A percentile compares a stretch with the other conserved stretches of the same genome.
phyloP scores from a whole-genome alignment of 2,113 vertebrate species.

The Glaucomys volans region DNA sequence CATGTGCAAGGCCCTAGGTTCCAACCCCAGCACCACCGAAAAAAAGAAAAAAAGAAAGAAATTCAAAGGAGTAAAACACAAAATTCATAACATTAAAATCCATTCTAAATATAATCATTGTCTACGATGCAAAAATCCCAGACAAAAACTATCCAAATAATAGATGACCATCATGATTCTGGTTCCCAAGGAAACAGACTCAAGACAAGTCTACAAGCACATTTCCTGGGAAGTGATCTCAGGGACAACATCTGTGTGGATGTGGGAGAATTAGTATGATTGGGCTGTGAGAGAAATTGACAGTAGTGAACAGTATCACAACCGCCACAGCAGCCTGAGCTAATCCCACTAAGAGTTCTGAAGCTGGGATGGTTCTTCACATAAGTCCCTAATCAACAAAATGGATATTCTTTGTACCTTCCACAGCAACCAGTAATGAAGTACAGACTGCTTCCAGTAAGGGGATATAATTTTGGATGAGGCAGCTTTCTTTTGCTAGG shows the following conservation, averaged over 20 bases:
- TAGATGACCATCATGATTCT: conserved; percentile 22
- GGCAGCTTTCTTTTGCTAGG: neutral
- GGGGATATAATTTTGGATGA: neutral
- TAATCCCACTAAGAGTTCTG: neutral
- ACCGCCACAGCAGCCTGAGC: neutral
- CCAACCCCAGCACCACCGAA: neutral
- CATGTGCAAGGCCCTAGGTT: neutral
- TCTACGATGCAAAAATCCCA: conserved; percentile 39
- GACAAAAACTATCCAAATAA: conserved; percentile 28
- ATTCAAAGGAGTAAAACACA: neutral
- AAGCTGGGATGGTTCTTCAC: neutral
- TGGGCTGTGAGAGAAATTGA: neutral
- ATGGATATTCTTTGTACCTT: neutral
- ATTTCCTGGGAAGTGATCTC: neutral
- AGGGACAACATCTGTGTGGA: neutral
- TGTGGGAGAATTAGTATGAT: neutral
- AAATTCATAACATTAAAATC: conserved; percentile 42
- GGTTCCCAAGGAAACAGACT: conserved; percentile 59
- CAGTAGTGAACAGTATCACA: neutral
- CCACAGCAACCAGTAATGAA: neutral
- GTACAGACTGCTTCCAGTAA: conserved; percentile 15
- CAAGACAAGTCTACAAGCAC: neutral
- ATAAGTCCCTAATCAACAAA: neutral
- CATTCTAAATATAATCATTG: neutral
- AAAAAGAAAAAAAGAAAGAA: neutral